These are phyloP conservation scores for Diphyllodes magnificus DNA, from an alignment of 2,113 vertebrate genomes.

Conservation along the genomic window DNA sequence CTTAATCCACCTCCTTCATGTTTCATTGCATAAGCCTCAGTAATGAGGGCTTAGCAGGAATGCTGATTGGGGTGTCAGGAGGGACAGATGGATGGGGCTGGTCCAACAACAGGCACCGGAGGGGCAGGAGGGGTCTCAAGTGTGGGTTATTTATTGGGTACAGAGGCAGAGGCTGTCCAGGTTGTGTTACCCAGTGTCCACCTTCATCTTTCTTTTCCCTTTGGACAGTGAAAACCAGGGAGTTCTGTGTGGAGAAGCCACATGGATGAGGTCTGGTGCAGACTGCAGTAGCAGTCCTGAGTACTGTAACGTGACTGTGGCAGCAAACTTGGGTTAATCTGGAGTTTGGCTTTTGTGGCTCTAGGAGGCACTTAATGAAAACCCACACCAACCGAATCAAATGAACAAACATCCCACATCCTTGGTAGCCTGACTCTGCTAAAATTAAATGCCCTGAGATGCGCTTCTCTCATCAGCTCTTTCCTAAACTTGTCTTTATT, in stretches of 20 bases:
- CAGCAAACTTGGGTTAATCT: background rate
- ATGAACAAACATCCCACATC: background rate
- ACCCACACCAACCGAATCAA: background rate
- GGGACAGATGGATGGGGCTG: rapidly evolving
- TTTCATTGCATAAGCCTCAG: background rate
- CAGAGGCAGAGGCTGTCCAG: background rate
- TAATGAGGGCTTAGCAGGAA: background rate
- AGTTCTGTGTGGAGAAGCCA: background rate
- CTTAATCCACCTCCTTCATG: background rate
- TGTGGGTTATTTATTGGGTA: no score
- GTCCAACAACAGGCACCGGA: rapidly evolving
- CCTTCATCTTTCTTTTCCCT: background rate
- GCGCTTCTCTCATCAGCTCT: background rate
- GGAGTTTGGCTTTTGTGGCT: background rate
- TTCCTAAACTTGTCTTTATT: background rate
- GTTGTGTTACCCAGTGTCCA: background rate
- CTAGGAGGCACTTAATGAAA: background rate
- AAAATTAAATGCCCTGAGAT: background rate
- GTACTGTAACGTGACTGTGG: rapidly evolving
- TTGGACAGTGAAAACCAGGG: background rate
- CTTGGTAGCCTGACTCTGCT: background rate
- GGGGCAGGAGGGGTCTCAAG: background rate
- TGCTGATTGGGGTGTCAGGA: background rate
- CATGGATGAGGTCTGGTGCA: background rate
- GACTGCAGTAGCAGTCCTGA: background rate